Evolutionary conservation across 1,140 invertebrate species (phyloP), one percentile per base, ranked within the genome.

Genomic region (Drosophila littoralis): DNA sequence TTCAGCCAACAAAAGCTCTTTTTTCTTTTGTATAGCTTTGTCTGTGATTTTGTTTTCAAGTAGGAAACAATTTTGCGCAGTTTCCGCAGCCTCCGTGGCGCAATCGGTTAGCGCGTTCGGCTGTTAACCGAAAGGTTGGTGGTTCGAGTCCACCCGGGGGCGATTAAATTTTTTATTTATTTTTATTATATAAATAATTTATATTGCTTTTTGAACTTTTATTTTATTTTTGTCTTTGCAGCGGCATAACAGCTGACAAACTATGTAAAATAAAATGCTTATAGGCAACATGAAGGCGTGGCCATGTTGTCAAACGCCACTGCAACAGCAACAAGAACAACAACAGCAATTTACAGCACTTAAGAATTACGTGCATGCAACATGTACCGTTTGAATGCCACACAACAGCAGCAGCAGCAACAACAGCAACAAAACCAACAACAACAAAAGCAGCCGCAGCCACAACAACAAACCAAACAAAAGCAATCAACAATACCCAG

Each of bases 51-150:
- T 6, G 1, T 7, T n/a, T 51, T 45, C 6, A 46, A 59, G 36
- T 60, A 43, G 46, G 48, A n/a, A 10, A 32, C 61, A 54, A 50
- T 70, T 65, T 45, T 8, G 10, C 15, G 40, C 2, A 46, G 52
- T 22, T 42, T 13, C 2, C 77, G 35, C 1, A 5, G 95, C 95
- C 95, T 96, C 95, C 95, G 95, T 96, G 95, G 95, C 95, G 95
- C 95, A 95, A 95, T 95, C 92, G 95, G 95, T 93, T 96, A 96
- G 95, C 96, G 95, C 95, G 95, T 95, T 95, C 94, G 95, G 95
- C 95, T 95, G 95, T 95, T 95, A 95, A 95, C 94, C 95, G 95
- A 95, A 96, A 96, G 95, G 95, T 96, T 96, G 95, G 95, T 96
- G 95, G 95, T 96, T 96, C 96, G 95, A 96, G 95, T 94, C 95